phyloP scores from a whole-genome alignment of 1,140 invertebrate species.

The Bicyclus anynana region DNA sequence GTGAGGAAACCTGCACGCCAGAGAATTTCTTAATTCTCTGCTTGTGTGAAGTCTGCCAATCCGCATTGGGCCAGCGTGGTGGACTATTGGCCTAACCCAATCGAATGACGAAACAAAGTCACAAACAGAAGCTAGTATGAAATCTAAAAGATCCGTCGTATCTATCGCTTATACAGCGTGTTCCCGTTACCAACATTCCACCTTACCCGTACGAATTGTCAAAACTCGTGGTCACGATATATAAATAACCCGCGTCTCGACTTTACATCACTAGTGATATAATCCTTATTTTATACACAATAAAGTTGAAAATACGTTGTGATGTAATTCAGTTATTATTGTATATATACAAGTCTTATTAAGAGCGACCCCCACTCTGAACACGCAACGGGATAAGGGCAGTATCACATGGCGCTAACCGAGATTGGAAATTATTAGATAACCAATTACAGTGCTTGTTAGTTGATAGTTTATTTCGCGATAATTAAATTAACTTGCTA shows the following conservation, averaged over 20 bases:
- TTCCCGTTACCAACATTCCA: constrained; percentile 31
- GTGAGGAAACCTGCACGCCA: too few species aligned
- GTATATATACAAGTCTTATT: constrained; percentile 65
- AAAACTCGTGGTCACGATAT: constrained; percentile 49
- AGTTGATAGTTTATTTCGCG: neutral
- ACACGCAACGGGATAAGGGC: constrained; percentile 46
- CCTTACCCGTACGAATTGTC: constrained; percentile 44
- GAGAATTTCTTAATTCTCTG: too few species aligned
- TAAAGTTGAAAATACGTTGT: constrained; percentile 25
- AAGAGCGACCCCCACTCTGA: constrained; percentile 64
- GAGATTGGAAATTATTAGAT: constrained; percentile 6
- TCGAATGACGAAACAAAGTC: too few species aligned
- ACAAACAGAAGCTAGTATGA: neutral
- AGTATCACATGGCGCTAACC: constrained; percentile 35
- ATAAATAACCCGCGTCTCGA: constrained; percentile 54
- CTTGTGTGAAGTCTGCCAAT: too few species aligned
- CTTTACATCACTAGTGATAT: neutral
- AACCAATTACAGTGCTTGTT: neutral
- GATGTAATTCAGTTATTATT: constrained; percentile 43
- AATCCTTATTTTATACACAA: constrained; percentile 5
- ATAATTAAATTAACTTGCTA: constrained; percentile 1
- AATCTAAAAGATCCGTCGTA: neutral
- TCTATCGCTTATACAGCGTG: neutral
- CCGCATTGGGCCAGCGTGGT: too few species aligned
- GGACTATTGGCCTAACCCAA: too few species aligned